Conservation (phyloP, 2,888 invertebrate genomes). For the Empis stercorea region DNA sequence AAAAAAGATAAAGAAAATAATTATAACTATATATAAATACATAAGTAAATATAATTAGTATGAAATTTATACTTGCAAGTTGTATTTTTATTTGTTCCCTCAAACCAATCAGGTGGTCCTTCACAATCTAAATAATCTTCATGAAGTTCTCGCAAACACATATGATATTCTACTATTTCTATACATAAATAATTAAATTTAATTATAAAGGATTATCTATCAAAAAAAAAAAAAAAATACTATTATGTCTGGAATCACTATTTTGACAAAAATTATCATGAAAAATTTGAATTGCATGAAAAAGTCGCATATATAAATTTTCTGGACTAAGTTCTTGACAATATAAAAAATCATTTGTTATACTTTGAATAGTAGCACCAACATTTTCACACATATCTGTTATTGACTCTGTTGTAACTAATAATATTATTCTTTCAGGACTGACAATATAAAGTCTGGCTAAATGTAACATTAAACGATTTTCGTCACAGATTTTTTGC, state of each 20-base stretch:
- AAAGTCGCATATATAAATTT: constrained; percentile 38
- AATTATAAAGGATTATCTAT: too few relatives aligned
- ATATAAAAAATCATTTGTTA: constrained; percentile 30
- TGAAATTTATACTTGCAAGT: constrained; percentile 32
- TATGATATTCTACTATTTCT: constrained; percentile 28
- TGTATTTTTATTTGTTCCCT: constrained; percentile 31
- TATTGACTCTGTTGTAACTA: constrained; percentile 34
- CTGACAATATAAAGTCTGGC: constrained; percentile 40
- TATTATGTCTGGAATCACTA: too few relatives aligned
- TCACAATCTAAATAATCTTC: constrained; percentile 40
- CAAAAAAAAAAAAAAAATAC: too few relatives aligned
- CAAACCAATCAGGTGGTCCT: constrained; percentile 43
- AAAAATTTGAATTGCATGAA: constrained; percentile 35
- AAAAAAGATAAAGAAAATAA: too few relatives aligned
- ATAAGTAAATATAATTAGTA: constrained; percentile 5
- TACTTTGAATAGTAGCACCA: constrained; percentile 27
- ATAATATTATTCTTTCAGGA: constrained; percentile 40
- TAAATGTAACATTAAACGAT: constrained; percentile 37
- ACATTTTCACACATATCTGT: constrained; percentile 22
- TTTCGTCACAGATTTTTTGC: constrained; percentile 27
- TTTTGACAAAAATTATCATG: constrained; percentile 32
- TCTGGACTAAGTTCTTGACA: constrained; percentile 32
- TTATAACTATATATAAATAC: neutral
- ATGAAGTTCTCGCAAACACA: constrained; percentile 36
- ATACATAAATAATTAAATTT: neutral